Evolutionary conservation across 64 coral and sea anemone species (phyloP), one percentile per base, ranked within the genome.

Genomic region (Acropora yongei): DNA sequence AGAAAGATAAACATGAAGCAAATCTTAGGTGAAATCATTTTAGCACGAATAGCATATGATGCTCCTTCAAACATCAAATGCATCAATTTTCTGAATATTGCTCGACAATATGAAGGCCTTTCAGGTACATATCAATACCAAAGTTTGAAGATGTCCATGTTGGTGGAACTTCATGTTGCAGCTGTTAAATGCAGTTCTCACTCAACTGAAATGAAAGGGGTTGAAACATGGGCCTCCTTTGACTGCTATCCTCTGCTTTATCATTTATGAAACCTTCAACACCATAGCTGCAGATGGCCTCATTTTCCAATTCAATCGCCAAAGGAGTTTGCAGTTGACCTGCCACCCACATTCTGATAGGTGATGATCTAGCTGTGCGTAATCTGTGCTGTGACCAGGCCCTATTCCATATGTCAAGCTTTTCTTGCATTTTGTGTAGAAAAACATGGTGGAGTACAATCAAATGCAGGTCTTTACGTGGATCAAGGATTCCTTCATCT

Each of bases 371-470:
- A 72, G 86, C 80, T 18, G 92, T 89, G 72, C 93, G 41, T 80
- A 95, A 84, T 57, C 93, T 47, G 72, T 95, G 87, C 14, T 89
- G 86, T 47, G 73, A 77, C 87, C 87, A 90, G 84, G 93, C 93
- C 30, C 45, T 47, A 71, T 80, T 95, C 88, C 80, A 90, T 14
- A 90, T 50, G 17, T 86, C 68, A 8, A 90, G 77, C 46, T 80
- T 90, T 95, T 88, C 78, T 40, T 88, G 76, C 68, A 88, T 93
- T 83, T 93, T 87, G 49, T 16, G 57, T 48, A 89, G 77, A 66
- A 83, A 95, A 68, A 89, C 93, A 91, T 95, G 93, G 71, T 95
- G 88, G 68, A 95, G 82, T 72, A 83, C 93, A 78, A 76, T 44
- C 51, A 95, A 1, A 76, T 95, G 93, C 68, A 95, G 49, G 76